Conservation (phyloP, 2,888 invertebrate genomes). For the Aethes cnicana region DNA sequence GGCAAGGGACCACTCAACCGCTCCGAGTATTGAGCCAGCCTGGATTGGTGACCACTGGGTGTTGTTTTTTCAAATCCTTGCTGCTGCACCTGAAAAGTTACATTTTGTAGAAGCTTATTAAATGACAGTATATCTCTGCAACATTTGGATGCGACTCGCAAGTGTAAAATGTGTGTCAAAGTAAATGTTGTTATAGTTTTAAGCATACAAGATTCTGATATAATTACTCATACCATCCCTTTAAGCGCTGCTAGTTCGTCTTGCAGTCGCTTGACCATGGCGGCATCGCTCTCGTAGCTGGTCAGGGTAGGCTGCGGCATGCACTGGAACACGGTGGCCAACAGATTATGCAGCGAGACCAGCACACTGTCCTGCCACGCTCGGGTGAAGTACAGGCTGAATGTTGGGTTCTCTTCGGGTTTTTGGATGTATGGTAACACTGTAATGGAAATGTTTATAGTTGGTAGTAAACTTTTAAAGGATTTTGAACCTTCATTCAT, state of each 20-base stretch:
- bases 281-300: conserved; percentile 92
- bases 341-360: conserved; percentile 94
- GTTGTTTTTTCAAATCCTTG: conserved; percentile 65
- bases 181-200: conserved; percentile 17
- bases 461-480: too few species aligned
- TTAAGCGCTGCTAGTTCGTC: conserved; percentile 90
- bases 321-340: conserved; percentile 93
- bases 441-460: conserved; percentile 69
- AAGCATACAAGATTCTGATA: conserved; percentile 14
- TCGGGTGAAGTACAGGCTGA: conserved; percentile 93
- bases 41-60: conserved; percentile 83
- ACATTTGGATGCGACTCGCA: too few species aligned
- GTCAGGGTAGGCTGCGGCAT: conserved; percentile 93
- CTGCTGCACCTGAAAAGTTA: conserved; percentile 33
- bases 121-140: too few species aligned
- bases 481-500: too few species aligned
- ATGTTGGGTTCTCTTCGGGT: conserved; percentile 94
- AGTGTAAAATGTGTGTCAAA: not conserved
- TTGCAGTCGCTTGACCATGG: conserved; percentile 89
- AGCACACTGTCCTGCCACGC: conserved; percentile 98
- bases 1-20: conserved; percentile 85
- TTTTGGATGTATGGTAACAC: conserved; percentile 95
- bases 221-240: conserved; percentile 54
- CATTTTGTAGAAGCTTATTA: too few species aligned
- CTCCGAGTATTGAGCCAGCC: conserved; percentile 83